Conservation (phyloP, 2,797 vertebrate species). For the Anabacerthia variegaticeps region DNA sequence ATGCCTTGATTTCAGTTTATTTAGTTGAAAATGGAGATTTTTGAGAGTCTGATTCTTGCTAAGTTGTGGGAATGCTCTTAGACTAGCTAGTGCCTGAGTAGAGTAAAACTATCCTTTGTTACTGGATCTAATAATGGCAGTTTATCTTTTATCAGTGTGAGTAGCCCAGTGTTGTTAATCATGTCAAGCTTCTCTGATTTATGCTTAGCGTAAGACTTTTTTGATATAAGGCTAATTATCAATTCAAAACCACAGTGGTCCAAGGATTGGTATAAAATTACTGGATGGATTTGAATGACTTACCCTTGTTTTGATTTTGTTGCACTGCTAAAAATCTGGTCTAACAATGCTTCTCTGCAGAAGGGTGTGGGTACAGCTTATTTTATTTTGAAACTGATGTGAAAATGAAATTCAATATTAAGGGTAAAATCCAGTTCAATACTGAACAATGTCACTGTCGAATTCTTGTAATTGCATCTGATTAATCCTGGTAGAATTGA, state of each 20-base stretch:
- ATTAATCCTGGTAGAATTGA: background rate
- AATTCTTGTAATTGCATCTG: background rate
- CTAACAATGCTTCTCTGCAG: background rate
- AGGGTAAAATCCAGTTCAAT: background rate
- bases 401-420: background rate
- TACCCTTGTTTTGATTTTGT: background rate
- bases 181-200: background rate
- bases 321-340: background rate
- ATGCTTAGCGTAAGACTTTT: background rate
- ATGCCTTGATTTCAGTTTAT: background rate
- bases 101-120: conserved; percentile 1
- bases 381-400: background rate
- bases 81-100: background rate
- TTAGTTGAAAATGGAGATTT: background rate
- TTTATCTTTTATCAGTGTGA: background rate
- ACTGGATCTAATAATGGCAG: conserved; percentile 12
- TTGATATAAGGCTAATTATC: background rate
- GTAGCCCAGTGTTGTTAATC: background rate
- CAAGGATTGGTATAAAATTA: background rate
- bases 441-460: background rate
- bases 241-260: background rate
- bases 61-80: conserved; percentile 4
- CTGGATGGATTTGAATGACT: background rate
- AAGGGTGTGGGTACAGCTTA: background rate
- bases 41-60: background rate